A percentile compares a stretch with the other conserved stretches of the same genome.
phyloP scores from a whole-genome alignment of 2,797 vertebrate genomes.

The Pachyuromys duprasi region DNA sequence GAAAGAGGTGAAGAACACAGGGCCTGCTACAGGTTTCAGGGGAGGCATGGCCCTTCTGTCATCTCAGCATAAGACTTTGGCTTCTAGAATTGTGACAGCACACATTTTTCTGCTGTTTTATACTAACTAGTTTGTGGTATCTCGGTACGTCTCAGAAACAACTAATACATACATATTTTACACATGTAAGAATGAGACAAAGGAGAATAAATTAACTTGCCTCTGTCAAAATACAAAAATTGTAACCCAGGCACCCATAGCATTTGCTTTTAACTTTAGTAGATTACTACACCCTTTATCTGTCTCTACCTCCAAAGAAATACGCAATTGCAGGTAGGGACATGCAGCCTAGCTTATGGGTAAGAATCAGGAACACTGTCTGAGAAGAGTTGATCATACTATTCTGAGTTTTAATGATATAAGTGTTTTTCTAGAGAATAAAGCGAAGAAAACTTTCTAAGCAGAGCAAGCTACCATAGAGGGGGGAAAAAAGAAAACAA shows the following conservation, averaged over 20 bases:
- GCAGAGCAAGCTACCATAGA: background rate
- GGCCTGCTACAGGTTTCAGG: background rate
- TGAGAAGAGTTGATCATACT: background rate
- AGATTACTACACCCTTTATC: background rate
- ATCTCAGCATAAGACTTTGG: background rate
- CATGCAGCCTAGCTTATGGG: background rate
- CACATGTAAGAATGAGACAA: background rate
- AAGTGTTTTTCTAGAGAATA: background rate
- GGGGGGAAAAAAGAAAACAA: background rate
- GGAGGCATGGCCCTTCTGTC: accelerated
- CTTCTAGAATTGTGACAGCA: background rate
- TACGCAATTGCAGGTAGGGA: background rate
- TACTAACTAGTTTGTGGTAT: background rate
- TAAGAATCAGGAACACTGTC: background rate
- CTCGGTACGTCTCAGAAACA: background rate
- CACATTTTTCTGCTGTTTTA: background rate
- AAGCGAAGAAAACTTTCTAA: background rate
- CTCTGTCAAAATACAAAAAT: background rate
- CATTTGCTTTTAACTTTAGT: conserved; percentile 6
- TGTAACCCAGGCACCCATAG: background rate
- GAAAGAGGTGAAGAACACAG: background rate
- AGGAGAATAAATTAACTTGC: background rate
- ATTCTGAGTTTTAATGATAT: background rate
- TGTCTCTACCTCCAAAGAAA: background rate
- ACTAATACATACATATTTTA: background rate